Evolutionary conservation across 2,888 invertebrate genomes (phyloP).

Genomic region (Lepidocyrtinus sp.): DNA sequence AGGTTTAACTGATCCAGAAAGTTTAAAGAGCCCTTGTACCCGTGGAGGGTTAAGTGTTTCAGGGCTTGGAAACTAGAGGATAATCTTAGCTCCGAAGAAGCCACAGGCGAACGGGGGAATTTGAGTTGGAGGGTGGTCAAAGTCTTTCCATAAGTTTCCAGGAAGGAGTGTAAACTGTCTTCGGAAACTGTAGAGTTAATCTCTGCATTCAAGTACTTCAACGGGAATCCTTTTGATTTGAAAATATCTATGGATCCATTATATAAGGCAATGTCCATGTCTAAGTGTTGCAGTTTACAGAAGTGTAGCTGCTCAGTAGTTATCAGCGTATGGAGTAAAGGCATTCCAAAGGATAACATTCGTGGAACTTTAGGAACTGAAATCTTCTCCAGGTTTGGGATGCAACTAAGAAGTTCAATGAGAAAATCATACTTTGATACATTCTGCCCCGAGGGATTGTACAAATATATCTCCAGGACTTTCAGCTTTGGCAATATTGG

Average conservation of each 20-base stretch:
- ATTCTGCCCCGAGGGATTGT: constrained; percentile 40
- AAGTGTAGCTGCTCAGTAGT: constrained; percentile 34
- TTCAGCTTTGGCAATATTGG: constrained; percentile 30
- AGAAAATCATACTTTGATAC: constrained; percentile 45
- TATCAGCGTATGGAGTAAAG: constrained; percentile 44
- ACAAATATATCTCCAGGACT: constrained; percentile 48
- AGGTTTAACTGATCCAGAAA: constrained; percentile 33
- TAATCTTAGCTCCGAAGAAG: constrained; percentile 35
- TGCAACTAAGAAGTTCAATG: constrained; percentile 46
- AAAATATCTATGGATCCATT: constrained; percentile 45
- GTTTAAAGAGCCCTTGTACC: constrained; percentile 42
- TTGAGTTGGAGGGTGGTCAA: constrained; percentile 29
- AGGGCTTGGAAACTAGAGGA: constrained; percentile 26
- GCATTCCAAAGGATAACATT: constrained; percentile 53
- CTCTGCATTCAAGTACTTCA: constrained; percentile 50
- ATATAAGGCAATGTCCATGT: constrained; percentile 51
- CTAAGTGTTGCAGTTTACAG: constrained; percentile 30
- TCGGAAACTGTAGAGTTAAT: constrained; percentile 48
- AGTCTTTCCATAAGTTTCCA: constrained; percentile 40
- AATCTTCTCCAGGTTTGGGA: constrained; percentile 46
- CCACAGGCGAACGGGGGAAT: constrained; percentile 42
- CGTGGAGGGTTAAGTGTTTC: constrained; percentile 35
- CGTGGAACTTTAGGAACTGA: constrained; percentile 52
- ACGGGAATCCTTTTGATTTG: constrained; percentile 33
- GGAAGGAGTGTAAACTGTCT: constrained; percentile 40